phyloP scores from a whole-genome alignment of 2,797 vertebrate species.

The Agapornis canus region DNA sequence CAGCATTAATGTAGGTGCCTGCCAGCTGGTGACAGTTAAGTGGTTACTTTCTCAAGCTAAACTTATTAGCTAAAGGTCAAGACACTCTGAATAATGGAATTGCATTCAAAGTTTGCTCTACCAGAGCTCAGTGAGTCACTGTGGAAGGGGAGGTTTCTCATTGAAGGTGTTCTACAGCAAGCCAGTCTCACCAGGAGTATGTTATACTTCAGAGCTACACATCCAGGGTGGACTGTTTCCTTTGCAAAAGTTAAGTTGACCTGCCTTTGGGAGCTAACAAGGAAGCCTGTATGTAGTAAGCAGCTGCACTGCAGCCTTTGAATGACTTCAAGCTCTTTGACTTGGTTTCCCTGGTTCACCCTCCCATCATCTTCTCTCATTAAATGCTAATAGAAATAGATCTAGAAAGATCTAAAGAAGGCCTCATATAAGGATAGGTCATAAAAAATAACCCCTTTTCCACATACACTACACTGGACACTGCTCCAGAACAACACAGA shows the following conservation, averaged over 20 bases:
- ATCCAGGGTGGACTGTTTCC: neutral
- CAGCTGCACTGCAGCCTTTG: neutral
- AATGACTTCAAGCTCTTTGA: neutral
- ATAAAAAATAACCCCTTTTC: neutral
- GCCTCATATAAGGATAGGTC: neutral
- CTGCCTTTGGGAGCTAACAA: neutral
- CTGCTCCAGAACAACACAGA: neutral
- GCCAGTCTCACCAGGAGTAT: neutral
- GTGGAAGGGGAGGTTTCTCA: neutral
- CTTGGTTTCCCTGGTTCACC: neutral
- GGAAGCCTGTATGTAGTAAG: rapidly evolving
- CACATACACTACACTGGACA: neutral
- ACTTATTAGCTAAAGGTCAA: conserved; percentile 41
- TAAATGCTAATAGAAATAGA: neutral
- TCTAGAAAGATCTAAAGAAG: neutral
- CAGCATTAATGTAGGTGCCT: conserved; percentile 36
- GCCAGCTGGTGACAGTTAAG: conserved; percentile 57
- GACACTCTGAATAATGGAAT: neutral
- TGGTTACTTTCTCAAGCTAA: conserved; percentile 40
- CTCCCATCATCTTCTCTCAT: neutral
- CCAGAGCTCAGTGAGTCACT: neutral
- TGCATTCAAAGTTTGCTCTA: conserved; percentile 7
- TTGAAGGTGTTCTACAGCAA: neutral
- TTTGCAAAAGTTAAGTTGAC: neutral
- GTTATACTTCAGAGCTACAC: neutral